Percentiles rank a stretch among this genome's conserved stretches.
Evolutionary conservation across 1,140 invertebrate species (phyloP).

Genomic region (Cyclina sinensis): DNA sequence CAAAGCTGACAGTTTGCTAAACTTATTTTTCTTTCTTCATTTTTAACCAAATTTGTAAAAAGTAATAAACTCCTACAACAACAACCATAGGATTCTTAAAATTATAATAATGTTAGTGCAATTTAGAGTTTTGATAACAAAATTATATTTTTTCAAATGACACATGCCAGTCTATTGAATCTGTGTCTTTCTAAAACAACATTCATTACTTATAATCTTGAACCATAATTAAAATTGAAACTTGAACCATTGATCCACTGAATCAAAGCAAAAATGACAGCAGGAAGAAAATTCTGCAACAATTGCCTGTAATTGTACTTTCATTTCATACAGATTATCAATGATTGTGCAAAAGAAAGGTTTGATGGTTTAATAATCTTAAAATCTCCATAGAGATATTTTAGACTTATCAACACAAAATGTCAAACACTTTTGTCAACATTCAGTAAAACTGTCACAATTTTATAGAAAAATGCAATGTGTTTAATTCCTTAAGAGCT

Average conservation of each 20-base stretch:
- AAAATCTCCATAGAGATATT: neutral
- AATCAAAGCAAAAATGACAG: conserved; percentile 18
- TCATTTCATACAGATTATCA: neutral
- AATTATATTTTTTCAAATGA: neutral
- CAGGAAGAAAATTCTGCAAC: conserved; percentile 14
- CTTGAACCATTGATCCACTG: neutral
- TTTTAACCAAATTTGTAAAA: too few species aligned
- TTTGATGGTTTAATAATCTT: conserved; percentile 10
- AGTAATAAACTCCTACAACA: too few species aligned
- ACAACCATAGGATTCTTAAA: too few species aligned
- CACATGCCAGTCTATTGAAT: conserved; percentile 21
- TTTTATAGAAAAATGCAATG: neutral
- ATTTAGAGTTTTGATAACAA: neutral
- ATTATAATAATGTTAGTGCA: too few species aligned
- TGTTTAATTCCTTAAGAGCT: conserved; percentile 6
- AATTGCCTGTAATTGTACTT: neutral
- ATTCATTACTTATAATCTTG: neutral
- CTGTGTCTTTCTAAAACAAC: neutral
- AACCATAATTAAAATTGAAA: neutral
- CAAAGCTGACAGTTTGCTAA: too few species aligned
- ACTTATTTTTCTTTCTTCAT: too few species aligned
- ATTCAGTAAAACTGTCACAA: conserved; percentile 48
- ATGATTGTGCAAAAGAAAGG: conserved; percentile 1
- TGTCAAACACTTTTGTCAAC: conserved; percentile 53
- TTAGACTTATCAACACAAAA: conserved; percentile 2